Conservation (phyloP, 2,113 vertebrate species). For the Eubucco bourcierii region DNA sequence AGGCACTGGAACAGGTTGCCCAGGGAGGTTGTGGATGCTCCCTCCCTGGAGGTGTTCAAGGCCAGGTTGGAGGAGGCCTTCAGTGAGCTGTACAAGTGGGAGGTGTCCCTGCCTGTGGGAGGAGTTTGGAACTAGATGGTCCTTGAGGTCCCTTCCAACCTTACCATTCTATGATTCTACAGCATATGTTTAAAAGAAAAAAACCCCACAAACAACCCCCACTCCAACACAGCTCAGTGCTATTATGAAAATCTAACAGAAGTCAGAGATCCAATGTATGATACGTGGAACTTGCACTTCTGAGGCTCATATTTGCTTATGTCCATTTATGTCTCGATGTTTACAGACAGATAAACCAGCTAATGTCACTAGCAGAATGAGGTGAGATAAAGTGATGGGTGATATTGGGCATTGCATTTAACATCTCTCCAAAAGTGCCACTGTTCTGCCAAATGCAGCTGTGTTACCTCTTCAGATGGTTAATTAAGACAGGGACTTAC, state of each 20-base stretch:
- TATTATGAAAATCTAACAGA: background rate
- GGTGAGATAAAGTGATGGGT: background rate
- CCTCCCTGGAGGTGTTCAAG: too few relatives aligned
- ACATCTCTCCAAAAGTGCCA: background rate
- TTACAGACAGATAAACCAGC: background rate
- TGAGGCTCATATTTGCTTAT: background rate
- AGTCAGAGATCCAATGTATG: background rate
- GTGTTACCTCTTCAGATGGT: background rate
- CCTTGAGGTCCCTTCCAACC: too few relatives aligned
- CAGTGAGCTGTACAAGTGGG: too few relatives aligned
- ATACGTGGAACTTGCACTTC: background rate
- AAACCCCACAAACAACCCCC: background rate
- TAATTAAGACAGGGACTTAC: background rate
- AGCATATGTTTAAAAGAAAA: background rate
- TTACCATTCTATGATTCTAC: too few relatives aligned
- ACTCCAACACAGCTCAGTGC: background rate
- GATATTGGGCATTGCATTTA: background rate
- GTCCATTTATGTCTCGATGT: background rate
- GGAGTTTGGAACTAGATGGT: too few relatives aligned
- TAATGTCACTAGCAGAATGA: background rate
- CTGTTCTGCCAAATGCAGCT: background rate
- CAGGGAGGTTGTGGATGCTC: too few relatives aligned
- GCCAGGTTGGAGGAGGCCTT: too few relatives aligned
- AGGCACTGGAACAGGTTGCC: too few relatives aligned
- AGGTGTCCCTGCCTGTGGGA: too few relatives aligned